These are phyloP conservation scores for Eupithecia vulgata DNA, from an alignment of 2,888 invertebrate species.

Conservation along the genomic window DNA sequence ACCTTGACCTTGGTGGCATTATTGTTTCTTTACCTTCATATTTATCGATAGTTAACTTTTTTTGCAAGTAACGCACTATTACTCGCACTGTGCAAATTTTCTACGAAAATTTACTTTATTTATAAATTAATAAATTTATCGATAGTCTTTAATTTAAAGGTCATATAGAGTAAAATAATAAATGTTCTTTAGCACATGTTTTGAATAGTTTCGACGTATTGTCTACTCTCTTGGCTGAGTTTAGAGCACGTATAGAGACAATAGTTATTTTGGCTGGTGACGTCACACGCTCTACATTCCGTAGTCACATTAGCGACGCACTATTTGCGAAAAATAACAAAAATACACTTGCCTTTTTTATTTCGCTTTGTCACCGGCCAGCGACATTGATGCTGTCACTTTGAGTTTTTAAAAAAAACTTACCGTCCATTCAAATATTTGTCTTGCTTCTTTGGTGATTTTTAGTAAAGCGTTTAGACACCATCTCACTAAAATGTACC, in stretches of 20 bases:
- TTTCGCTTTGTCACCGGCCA: slow-evolving; percentile 49
- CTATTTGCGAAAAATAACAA: slow-evolving; percentile 49
- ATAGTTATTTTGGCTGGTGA: slow-evolving; percentile 39
- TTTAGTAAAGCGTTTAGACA: neutral
- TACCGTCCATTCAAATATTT: neutral
- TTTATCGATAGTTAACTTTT: neutral
- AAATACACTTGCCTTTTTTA: slow-evolving; percentile 54
- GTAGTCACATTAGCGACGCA: slow-evolving; percentile 50
- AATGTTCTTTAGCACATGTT: neutral
- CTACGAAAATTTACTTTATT: too few species aligned
- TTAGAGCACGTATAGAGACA: slow-evolving; percentile 39
- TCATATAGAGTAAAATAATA: too few species aligned
- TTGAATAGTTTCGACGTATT: neutral
- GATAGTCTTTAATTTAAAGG: too few species aligned
- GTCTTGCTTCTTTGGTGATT: neutral
- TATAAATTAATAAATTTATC: too few species aligned
- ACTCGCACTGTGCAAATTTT: too few species aligned
- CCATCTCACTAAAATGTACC: neutral
- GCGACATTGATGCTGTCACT: slow-evolving; percentile 33
- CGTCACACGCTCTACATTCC: slow-evolving; percentile 57
- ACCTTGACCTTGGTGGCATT: neutral
- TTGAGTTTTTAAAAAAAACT: slow-evolving; percentile 33
- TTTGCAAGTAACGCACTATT: too few species aligned
- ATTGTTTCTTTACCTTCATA: neutral
- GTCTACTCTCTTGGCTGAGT: slow-evolving; percentile 4